Percentiles rank a stretch among this genome's conserved stretches.
phyloP scores from a whole-genome alignment of 2,113 vertebrate genomes.

The Tenebrosternarchus preto region DNA sequence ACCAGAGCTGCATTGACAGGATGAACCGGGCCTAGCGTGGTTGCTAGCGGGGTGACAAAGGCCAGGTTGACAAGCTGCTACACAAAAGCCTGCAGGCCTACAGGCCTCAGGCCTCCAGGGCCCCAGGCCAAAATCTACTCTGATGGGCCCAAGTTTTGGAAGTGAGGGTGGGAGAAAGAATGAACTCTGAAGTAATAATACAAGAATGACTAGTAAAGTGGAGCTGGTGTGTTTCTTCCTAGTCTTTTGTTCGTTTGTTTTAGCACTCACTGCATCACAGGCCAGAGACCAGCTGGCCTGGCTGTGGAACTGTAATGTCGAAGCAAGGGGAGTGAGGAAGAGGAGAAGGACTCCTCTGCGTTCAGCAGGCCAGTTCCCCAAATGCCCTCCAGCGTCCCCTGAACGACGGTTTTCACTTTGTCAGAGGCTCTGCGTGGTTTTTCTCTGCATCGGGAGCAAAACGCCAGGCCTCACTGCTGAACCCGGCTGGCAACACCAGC shows the following conservation, averaged over 20 bases:
- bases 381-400: constrained; percentile 34
- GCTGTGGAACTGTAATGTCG: neutral
- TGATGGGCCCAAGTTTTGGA: neutral
- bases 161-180: neutral
- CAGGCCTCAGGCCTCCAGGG: neutral
- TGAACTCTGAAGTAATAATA: neutral
- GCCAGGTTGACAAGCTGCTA: constrained; percentile 30
- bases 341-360: neutral
- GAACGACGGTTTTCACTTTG: constrained; percentile 51
- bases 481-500: constrained; percentile 37
- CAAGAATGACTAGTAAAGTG: neutral
- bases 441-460: constrained; percentile 57
- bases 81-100: constrained; percentile 28
- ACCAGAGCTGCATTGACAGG: constrained; percentile 40
- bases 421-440: constrained; percentile 60
- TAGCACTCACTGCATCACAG: too few relatives aligned
- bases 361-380: constrained; percentile 28
- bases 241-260: neutral
- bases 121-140: neutral
- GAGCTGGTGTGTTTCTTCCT: neutral
- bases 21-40: constrained; percentile 17
- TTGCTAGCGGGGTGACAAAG: neutral
- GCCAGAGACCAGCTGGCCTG: neutral
- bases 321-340: neutral
- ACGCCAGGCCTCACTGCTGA: constrained; percentile 53